Conservation (phyloP, 2,113 vertebrate species). For the Leptosomus discolor region DNA sequence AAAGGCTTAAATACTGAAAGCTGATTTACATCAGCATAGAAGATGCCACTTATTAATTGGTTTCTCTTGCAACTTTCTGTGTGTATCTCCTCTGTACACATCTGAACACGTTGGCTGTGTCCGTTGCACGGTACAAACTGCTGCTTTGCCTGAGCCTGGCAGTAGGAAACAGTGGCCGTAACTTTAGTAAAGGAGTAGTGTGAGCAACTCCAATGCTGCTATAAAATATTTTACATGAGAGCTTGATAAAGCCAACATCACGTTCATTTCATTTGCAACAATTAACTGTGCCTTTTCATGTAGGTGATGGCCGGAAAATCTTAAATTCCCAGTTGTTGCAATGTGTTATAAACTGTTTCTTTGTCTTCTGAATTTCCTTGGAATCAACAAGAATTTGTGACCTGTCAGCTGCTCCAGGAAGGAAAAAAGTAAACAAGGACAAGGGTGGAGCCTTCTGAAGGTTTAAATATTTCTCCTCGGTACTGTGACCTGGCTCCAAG, state of each 20-base stretch:
- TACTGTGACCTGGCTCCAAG: background rate
- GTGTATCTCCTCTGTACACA: background rate
- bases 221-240: background rate
- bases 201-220: background rate
- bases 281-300: background rate
- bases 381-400: constrained; percentile 34
- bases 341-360: background rate
- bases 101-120: background rate
- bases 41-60: background rate
- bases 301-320: background rate
- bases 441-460: constrained; percentile 32
- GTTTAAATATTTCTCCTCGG: constrained; percentile 19
- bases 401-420: constrained; percentile 16
- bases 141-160: background rate
- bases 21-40: background rate
- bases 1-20: background rate
- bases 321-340: background rate
- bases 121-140: background rate
- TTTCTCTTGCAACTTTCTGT: background rate
- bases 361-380: background rate
- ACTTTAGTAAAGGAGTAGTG: background rate
- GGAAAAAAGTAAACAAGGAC: constrained; percentile 43
- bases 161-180: background rate
- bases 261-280: background rate
- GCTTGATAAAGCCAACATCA: background rate